These are phyloP conservation scores for Enteromius paludinosus DNA, from an alignment of 2,797 vertebrate genomes.

Conservation along the genomic window DNA sequence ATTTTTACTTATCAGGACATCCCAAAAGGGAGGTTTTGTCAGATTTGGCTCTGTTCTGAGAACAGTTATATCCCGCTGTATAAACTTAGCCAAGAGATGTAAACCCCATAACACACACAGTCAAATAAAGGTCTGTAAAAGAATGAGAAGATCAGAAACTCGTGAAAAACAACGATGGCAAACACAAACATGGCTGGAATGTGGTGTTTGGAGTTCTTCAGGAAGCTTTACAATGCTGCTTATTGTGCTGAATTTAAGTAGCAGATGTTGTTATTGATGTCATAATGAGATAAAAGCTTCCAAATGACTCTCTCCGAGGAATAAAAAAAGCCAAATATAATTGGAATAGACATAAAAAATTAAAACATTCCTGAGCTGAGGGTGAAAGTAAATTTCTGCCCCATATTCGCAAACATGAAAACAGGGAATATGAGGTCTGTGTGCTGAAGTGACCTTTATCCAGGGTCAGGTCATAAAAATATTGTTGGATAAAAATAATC, in stretches of 20 bases:
- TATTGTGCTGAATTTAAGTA: constrained; percentile 56
- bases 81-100: background rate
- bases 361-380: constrained; percentile 36
- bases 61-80: background rate
- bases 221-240: constrained; percentile 53
- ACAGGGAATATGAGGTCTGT: background rate
- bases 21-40: background rate
- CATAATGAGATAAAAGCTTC: constrained; percentile 74
- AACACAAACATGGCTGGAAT: constrained; percentile 56
- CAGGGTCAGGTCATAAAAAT: constrained; percentile 3
- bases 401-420: constrained; percentile 1
- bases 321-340: constrained; percentile 50
- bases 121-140: constrained; percentile 8
- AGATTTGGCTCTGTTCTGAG: constrained; percentile 1
- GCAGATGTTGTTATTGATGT: constrained; percentile 71
- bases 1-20: background rate
- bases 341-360: constrained; percentile 46
- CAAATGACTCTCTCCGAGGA: constrained; percentile 62
- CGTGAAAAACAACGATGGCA: constrained; percentile 37
- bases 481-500: background rate
- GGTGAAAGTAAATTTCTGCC: constrained; percentile 51
- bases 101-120: background rate
- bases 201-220: constrained; percentile 38
- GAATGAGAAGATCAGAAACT: constrained; percentile 46
- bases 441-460: constrained; percentile 10